Evolutionary conservation across 1,140 invertebrate genomes (phyloP), one percentile per base, ranked within the genome.

Genomic region (Pogonomyrmex californicus): DNA sequence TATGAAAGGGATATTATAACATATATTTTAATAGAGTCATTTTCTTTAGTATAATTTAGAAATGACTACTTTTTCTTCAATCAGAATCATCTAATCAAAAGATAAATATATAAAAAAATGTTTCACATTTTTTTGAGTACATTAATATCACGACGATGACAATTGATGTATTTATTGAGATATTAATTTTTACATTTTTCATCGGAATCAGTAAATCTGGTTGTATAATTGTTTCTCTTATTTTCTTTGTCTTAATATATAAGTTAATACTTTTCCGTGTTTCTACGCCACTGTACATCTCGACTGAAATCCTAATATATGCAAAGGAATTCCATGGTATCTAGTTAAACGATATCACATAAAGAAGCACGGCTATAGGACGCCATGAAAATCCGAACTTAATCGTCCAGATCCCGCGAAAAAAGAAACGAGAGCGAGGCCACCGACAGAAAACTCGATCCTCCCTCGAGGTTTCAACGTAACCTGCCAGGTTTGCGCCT

Each of bases 361-460:
- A 86, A 68, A 86, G 68, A 83, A 83, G 47, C 56, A 56, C 65
- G 56, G 51, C 44, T 51, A 58, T 83, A 71, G 63, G 41, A 68
- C 49, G 54, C 44, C 76, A 86, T 86, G 85, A 86, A 86, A 85
- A 85, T 86, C 78, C 58, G 63, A 85, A 75, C 81, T 85, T 85
- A 85, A 85, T 87, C 86, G 86, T 76, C 60, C 44, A 49, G 79
- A 71, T 85, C 14, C 49, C 47, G 41, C 36, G 83, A 76, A 78
- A 86, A 83, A 85, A 87, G 70, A 85, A 85, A 87, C 75, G 86
- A 87, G 70, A 71, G 73, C 58, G 70, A 90, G 65, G 87, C 78
- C 78, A 73, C 60, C 73, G 44, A 60, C 65, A 65, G 85, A 78
- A 85, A 87, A 87, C 76, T 87, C 47, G 78, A 87, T 85, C 71